These are phyloP conservation scores for Circaetus gallicus DNA, from an alignment of 2,113 vertebrate genomes.

Conservation along the genomic window DNA sequence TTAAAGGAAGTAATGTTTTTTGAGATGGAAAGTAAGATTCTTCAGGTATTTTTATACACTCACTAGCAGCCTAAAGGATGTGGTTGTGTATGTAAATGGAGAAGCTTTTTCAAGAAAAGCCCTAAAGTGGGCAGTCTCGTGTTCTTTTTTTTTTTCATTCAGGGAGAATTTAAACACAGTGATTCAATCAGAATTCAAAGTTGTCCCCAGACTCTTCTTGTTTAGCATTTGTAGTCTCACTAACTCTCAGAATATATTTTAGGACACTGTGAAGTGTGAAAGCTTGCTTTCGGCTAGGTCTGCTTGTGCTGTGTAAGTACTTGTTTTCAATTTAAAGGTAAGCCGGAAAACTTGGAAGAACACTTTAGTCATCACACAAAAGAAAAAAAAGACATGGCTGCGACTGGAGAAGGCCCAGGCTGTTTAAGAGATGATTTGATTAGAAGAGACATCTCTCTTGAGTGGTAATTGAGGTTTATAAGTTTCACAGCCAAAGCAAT, in stretches of 20 bases:
- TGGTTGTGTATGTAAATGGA: neutral
- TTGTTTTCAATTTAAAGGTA: constrained; percentile 4
- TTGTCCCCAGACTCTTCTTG: neutral
- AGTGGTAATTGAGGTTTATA: neutral
- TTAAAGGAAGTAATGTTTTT: neutral
- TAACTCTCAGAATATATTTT: neutral
- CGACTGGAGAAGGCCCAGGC: neutral
- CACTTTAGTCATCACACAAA: neutral
- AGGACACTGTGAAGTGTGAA: neutral
- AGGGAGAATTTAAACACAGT: neutral
- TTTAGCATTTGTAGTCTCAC: neutral
- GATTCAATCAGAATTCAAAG: neutral
- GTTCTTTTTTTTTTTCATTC: neutral
- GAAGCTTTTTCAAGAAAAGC: neutral
- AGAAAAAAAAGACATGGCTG: neutral
- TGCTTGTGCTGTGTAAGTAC: neutral
- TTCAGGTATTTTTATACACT: neutral
- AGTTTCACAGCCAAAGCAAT: neutral
- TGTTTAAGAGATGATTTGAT: neutral
- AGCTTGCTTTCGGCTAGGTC: neutral
- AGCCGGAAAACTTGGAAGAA: neutral
- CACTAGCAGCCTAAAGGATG: neutral
- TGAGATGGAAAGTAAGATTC: neutral
- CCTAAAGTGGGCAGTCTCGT: neutral
- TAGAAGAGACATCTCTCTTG: neutral